Conservation (phyloP, 2,113 vertebrate genomes). For the Paralichthys olivaceus region DNA sequence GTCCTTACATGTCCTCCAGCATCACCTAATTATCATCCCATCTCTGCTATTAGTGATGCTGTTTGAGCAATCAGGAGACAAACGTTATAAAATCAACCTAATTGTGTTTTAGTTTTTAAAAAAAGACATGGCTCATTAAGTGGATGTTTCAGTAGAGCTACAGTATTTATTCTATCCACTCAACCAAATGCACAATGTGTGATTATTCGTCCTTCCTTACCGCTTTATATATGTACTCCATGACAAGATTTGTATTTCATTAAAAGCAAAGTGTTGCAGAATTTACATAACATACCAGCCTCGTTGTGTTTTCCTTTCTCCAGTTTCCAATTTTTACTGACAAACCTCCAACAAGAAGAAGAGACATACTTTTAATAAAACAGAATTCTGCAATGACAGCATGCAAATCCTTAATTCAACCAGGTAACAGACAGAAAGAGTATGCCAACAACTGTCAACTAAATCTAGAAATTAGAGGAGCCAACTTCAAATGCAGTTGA, state of each 20-base stretch:
- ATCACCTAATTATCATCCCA: slow-evolving; percentile 50
- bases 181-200: slow-evolving; percentile 77
- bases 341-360: slow-evolving; percentile 72
- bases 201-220: slow-evolving; percentile 47
- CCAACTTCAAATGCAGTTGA: slow-evolving; percentile 64
- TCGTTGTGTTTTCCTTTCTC: slow-evolving; percentile 37
- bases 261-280: slow-evolving; percentile 69
- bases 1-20: slow-evolving; percentile 68
- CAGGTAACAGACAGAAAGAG: slow-evolving; percentile 79
- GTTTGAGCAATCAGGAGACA: slow-evolving; percentile 18
- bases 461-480: slow-evolving; percentile 79
- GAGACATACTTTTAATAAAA: slow-evolving; percentile 79
- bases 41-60: slow-evolving; percentile 5
- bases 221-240: slow-evolving; percentile 56
- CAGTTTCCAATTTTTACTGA: slow-evolving; percentile 56
- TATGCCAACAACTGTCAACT: slow-evolving; percentile 72
- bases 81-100: slow-evolving; percentile 22
- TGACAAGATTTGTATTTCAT: slow-evolving; percentile 67
- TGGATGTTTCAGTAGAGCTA: slow-evolving; percentile 73
- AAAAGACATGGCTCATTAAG: slow-evolving; percentile 61
- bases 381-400: slow-evolving; percentile 78
- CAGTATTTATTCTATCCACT: slow-evolving; percentile 79
- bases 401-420: slow-evolving; percentile 83
- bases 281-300: slow-evolving; percentile 66
- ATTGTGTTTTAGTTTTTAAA: slow-evolving; percentile 8